phyloP scores from a whole-genome alignment of 2,888 invertebrate genomes.

The Loripinus fragilis region DNA sequence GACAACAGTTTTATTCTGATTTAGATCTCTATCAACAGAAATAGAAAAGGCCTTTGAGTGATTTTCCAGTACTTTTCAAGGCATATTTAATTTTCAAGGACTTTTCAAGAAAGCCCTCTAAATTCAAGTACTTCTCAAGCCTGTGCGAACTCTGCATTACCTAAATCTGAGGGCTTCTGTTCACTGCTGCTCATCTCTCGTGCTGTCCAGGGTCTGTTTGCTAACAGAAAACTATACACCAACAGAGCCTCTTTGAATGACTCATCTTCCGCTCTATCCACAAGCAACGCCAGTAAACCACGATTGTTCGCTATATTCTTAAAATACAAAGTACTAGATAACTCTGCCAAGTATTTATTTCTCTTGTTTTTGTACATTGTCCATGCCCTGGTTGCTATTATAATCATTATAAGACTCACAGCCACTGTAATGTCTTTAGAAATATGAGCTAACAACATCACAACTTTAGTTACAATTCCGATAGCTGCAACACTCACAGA shows the following conservation, averaged over 20 bases:
- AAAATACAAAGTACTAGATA: conserved; percentile 79
- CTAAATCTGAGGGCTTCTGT: conserved; percentile 53
- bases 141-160: too few species aligned
- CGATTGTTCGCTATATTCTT: conserved; percentile 82
- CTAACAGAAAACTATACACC: conserved; percentile 78
- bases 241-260: conserved; percentile 81
- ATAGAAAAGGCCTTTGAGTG: too few species aligned
- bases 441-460: conserved; percentile 72
- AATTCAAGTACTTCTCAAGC: too few species aligned
- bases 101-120: too few species aligned
- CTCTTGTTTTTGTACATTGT: conserved; percentile 76
- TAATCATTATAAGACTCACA: conserved; percentile 70
- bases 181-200: conserved; percentile 40
- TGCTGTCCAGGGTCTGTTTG: conserved; percentile 67
- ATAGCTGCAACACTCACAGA: conserved; percentile 65
- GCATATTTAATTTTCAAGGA: too few species aligned
- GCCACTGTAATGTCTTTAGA: conserved; percentile 75
- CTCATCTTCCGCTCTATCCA: conserved; percentile 82
- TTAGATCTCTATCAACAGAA: too few species aligned
- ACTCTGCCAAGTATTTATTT: conserved; percentile 76
- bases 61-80: too few species aligned
- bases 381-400: conserved; percentile 70
- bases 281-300: conserved; percentile 79
- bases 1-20: too few species aligned
- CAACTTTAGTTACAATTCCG: conserved; percentile 77